Evolutionary conservation across 2,888 invertebrate species (phyloP), one percentile per base, ranked within the genome.

Genomic region (Drosophila mettleri): DNA sequence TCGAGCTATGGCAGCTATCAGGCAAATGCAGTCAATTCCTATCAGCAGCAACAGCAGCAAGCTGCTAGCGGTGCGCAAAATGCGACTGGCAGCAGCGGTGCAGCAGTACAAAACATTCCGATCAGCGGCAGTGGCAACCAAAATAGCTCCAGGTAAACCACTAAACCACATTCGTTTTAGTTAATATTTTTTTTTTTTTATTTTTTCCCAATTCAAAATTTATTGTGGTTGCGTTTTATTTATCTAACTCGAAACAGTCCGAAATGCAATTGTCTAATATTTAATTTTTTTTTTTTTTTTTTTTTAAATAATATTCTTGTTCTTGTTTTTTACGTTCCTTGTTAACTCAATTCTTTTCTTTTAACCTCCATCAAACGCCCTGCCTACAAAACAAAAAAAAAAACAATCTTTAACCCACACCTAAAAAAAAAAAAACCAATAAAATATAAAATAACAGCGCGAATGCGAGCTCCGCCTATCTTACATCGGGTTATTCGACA

Each of bases 391-490:
- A 33, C 14, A 12, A 34, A 55, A 34, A 18, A 33, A 41, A 12
- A n/a, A n/a, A 48, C 43, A 38, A 54, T 59, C 54, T 62, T 60
- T 67, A 65, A 64, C 48, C 43, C 45, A 53, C 38, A 53, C 39
- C 18, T 52, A 22, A 8, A 43, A 43, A 43, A 24, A 20, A 39
- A 6, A 20, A 24, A 38, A 18, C 16, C 16, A 39, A 39, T 14
- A 12, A 43, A 45, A 45, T 27, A 72, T 78, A 79, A 45, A 45
- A 90, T 49, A 49, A 49, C 89, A 92, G 92, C 82, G 92, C 91
- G 81, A 92, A 91, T 88, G 89, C 92, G 84, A 92, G 91, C 90
- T 86, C 92, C 83, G 92, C 92, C 83, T 92, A 92, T 87, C 91
- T 92, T 69, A 89, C 92, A 71, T 91, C 92, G 78, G 91, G 91